These are phyloP conservation scores for Drosophila macrospina DNA, from an alignment of 2,888 invertebrate genomes.

Conservation along the genomic window DNA sequence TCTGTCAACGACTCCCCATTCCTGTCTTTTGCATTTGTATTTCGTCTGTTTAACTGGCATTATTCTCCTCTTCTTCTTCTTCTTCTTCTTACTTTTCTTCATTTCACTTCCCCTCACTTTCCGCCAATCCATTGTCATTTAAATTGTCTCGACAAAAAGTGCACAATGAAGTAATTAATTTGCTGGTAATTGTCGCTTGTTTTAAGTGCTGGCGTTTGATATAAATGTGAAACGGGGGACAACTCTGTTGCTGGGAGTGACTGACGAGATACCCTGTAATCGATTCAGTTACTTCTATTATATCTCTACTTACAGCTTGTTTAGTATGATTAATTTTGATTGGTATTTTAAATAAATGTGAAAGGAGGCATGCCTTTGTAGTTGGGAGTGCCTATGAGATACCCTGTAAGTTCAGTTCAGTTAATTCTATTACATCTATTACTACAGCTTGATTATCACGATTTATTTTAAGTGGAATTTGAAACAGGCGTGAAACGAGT, in stretches of 20 bases:
- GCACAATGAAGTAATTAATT: conserved; percentile 55
- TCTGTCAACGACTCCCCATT: not conserved
- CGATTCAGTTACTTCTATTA: not conserved
- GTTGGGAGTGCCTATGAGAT: no score
- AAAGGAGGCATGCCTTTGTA: no score
- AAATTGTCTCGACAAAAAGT: conserved; percentile 8
- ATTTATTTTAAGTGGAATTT: no score
- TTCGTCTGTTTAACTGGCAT: not conserved
- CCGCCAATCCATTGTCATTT: conserved; percentile 18
- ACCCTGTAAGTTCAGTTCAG: no score
- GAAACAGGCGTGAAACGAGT: no score
- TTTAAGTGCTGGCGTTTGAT: conserved; percentile 37
- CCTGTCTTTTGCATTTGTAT: conserved; percentile 7
- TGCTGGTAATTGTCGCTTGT: conserved; percentile 41
- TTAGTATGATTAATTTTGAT: not conserved
- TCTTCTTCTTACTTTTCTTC: no score
- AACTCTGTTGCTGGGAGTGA: not conserved
- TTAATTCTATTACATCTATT: no score
- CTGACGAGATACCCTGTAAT: not conserved
- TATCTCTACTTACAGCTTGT: not conserved
- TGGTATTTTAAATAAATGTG: no score
- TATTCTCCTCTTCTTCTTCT: no score
- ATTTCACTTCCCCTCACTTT: no score
- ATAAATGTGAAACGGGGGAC: not conserved
- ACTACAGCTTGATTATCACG: no score